phyloP scores from a whole-genome alignment of 2,888 invertebrate genomes.

The Argynnis bischoffii region DNA sequence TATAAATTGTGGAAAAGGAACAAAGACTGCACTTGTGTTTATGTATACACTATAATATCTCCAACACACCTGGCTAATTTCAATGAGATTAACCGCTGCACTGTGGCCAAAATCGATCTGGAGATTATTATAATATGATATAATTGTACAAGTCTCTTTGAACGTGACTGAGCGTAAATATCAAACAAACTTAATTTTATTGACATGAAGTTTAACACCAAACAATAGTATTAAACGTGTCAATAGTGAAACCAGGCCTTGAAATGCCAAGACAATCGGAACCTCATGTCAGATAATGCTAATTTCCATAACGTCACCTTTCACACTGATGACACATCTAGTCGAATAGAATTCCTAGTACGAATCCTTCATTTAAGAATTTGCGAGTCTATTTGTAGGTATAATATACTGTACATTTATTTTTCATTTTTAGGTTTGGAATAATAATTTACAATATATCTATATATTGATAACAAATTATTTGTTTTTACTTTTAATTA shows the following conservation, averaged over 20 bases:
- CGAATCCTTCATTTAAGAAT: conserved; percentile 27
- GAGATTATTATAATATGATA: neutral
- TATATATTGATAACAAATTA: no score
- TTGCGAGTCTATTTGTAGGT: neutral
- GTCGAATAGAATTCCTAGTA: conserved; percentile 27
- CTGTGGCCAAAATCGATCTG: no score
- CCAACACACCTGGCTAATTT: no score
- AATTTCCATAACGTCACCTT: conserved; percentile 79
- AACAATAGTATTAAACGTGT: conserved; percentile 63
- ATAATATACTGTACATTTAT: neutral
- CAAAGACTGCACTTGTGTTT: no score
- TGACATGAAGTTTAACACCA: conserved; percentile 52
- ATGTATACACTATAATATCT: no score
- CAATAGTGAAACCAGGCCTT: conserved; percentile 65
- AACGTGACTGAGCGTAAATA: conserved; percentile 60
- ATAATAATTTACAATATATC: no score
- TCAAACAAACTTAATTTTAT: conserved; percentile 58
- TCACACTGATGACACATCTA: conserved; percentile 55
- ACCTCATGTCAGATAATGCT: conserved; percentile 67
- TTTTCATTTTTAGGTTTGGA: no score
- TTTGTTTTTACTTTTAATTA: no score
- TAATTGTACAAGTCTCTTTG: conserved; percentile 16
- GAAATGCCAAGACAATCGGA: conserved; percentile 63
- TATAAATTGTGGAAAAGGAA: no score
- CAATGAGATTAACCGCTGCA: no score